phyloP scores from a whole-genome alignment of 2,113 vertebrate genomes.

The Odocoileus hemionus region DNA sequence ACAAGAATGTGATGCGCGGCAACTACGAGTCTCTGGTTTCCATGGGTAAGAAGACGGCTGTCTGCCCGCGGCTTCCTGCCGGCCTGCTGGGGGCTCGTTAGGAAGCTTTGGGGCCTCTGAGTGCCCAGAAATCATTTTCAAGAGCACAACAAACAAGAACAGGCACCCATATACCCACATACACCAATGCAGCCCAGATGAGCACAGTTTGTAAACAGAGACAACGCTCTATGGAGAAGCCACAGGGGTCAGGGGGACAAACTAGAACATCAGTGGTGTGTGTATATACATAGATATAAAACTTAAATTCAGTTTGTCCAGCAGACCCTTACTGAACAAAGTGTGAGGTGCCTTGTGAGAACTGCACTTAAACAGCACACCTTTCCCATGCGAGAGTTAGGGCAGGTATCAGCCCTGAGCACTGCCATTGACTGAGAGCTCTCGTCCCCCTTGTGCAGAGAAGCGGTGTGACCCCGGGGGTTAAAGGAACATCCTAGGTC shows the following conservation, averaged over 20 bases:
- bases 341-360: fast-evolving
- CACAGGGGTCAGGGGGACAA: background rate
- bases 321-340: too few species aligned
- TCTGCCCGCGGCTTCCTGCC: background rate
- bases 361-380: fast-evolving
- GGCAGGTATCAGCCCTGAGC: background rate
- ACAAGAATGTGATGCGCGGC: slow-evolving; percentile 80
- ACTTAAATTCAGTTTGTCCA: background rate
- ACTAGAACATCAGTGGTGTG: background rate
- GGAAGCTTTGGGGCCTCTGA: background rate
- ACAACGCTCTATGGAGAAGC: fast-evolving
- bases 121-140: background rate
- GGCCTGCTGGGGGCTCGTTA: background rate
- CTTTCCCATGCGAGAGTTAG: fast-evolving
- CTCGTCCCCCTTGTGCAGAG: background rate
- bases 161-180: fast-evolving
- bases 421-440: background rate
- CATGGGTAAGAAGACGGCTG: slow-evolving; percentile 75
- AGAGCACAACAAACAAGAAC: background rate
- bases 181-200: background rate
- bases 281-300: background rate
- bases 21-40: slow-evolving; percentile 81
- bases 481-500: background rate
- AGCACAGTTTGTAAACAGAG: background rate
- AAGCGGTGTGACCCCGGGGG: background rate